Evolutionary conservation across 2,113 vertebrate species (phyloP).

Genomic region (Halcyon senegalensis): DNA sequence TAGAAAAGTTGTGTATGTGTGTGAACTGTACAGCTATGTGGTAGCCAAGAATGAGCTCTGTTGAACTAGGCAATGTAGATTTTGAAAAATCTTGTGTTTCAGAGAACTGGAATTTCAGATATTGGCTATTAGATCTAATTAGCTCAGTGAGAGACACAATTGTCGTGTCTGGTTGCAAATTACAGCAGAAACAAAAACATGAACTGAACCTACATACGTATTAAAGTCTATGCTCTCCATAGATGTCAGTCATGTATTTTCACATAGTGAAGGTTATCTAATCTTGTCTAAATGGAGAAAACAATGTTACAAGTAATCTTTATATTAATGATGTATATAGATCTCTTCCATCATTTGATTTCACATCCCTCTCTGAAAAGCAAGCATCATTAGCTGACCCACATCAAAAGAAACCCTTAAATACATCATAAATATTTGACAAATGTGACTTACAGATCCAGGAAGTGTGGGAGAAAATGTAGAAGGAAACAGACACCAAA

Average conservation of each 20-base stretch:
- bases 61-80: not conserved
- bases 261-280: not conserved
- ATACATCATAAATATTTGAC: not conserved
- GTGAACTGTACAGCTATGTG: not conserved
- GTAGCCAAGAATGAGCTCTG: not conserved
- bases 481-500: not conserved
- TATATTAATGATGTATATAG: not conserved
- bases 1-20: not conserved
- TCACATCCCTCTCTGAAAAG: not conserved
- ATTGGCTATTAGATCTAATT: not conserved
- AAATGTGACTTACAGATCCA: not conserved
- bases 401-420: accelerated
- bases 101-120: not conserved
- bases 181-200: not conserved
- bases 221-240: not conserved
- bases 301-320: not conserved
- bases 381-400: not conserved
- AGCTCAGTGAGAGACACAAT: not conserved
- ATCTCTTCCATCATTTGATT: not conserved
- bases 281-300: not conserved
- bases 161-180: not conserved
- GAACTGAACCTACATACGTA: not conserved
- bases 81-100: not conserved
- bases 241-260: not conserved
- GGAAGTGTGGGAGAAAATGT: not conserved